These are phyloP conservation scores for Aphidius colemani DNA, from an alignment of 2,888 invertebrate genomes.

Conservation along the genomic window DNA sequence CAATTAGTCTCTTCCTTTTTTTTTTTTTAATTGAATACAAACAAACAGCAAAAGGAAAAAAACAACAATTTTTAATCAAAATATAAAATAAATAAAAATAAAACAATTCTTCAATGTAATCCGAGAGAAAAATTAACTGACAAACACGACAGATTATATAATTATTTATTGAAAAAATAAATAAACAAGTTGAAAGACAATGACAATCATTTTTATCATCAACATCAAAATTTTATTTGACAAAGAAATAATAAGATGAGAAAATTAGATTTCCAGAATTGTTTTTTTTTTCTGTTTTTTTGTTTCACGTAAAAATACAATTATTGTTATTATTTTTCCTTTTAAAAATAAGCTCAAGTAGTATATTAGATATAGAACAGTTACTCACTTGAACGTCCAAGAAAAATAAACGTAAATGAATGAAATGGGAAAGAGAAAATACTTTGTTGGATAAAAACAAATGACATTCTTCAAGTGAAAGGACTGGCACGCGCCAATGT, in stretches of 20 bases:
- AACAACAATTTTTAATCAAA: conserved; percentile 2
- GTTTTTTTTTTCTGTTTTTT: neutral
- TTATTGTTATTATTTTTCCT: too few relatives aligned
- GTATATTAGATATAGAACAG: too few relatives aligned
- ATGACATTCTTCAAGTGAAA: conserved; percentile 45
- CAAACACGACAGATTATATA: conserved; percentile 31
- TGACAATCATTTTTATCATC: neutral
- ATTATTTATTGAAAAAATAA: neutral
- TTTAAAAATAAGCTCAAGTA: too few relatives aligned
- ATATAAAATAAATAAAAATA: too few relatives aligned
- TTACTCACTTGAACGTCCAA: neutral
- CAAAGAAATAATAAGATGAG: neutral
- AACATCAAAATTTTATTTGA: neutral
- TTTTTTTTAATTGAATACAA: conserved; percentile 7
- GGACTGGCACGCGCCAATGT: conserved; percentile 49
- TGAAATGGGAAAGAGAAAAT: conserved; percentile 8
- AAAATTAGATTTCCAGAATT: neutral
- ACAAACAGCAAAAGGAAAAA: conserved; percentile 6
- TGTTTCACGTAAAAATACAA: neutral
- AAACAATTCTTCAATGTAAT: too few relatives aligned
- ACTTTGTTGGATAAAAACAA: conserved; percentile 47
- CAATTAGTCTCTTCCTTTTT: conserved; percentile 35
- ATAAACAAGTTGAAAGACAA: neutral
- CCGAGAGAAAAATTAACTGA: conserved; percentile 35
- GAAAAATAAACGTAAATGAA: conserved; percentile 18